phyloP scores from a whole-genome alignment of 2,797 vertebrate genomes.

The Adelosebastes latens region DNA sequence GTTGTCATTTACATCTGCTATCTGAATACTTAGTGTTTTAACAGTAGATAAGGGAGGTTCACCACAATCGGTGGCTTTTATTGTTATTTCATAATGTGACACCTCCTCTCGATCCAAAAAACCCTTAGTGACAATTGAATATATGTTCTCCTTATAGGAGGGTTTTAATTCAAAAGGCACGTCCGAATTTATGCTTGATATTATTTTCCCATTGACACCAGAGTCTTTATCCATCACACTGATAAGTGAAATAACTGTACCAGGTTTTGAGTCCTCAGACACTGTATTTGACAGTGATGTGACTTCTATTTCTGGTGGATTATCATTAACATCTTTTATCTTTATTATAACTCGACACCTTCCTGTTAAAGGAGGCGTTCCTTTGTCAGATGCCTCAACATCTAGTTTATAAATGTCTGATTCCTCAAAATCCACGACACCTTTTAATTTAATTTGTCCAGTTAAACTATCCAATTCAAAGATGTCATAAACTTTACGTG shows the following conservation, averaged over 20 bases:
- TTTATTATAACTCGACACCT: slow-evolving; percentile 49
- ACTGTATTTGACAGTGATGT: slow-evolving; percentile 61
- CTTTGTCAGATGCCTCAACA: slow-evolving; percentile 65
- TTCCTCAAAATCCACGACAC: slow-evolving; percentile 62
- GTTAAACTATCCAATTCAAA: slow-evolving; percentile 62
- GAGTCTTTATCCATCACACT: slow-evolving; percentile 85
- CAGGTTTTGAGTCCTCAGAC: slow-evolving; percentile 54
- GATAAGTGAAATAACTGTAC: slow-evolving; percentile 84
- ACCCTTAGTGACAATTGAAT: slow-evolving; percentile 57
- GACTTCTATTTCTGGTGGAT: slow-evolving; percentile 62
- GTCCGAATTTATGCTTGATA: slow-evolving; percentile 13
- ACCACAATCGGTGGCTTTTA: slow-evolving; percentile 82
- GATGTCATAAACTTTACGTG: slow-evolving; percentile 22
- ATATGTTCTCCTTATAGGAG: slow-evolving; percentile 65
- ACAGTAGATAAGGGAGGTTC: slow-evolving; percentile 73
- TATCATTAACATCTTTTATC: slow-evolving; percentile 69
- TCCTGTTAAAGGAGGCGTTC: slow-evolving; percentile 42
- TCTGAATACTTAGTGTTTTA: slow-evolving; percentile 71
- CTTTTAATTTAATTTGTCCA: slow-evolving; percentile 67
- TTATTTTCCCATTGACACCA: slow-evolving; percentile 79
- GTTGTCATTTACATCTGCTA: slow-evolving; percentile 87
- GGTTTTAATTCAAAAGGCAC: slow-evolving; percentile 69
- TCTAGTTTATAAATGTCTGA: slow-evolving; percentile 50
- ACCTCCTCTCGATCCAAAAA: slow-evolving; percentile 80
- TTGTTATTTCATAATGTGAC: slow-evolving; percentile 76